phyloP scores from a whole-genome alignment of 2,888 invertebrate genomes.

The Pristionchus arcanus region DNA sequence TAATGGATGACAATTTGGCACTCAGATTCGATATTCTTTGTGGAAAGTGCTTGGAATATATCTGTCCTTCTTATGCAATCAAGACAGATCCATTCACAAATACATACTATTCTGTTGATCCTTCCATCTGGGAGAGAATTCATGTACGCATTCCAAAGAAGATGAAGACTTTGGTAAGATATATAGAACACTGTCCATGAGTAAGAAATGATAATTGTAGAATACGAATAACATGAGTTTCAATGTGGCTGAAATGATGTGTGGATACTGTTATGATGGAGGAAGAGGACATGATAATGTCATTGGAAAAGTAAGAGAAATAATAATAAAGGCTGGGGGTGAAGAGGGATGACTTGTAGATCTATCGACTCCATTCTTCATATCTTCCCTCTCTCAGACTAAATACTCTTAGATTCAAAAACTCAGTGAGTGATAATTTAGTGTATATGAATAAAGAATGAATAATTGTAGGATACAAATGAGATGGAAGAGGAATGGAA shows the following conservation, averaged over 20 bases:
- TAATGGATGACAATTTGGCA: background rate
- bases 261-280: background rate
- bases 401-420: background rate
- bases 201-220: background rate
- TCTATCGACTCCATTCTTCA: background rate
- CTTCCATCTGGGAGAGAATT: background rate
- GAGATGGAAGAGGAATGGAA: conserved; percentile 18
- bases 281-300: background rate
- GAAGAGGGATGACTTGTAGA: background rate
- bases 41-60: background rate
- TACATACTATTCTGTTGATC: background rate
- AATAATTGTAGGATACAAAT: background rate
- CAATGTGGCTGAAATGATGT: background rate
- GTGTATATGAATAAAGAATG: background rate
- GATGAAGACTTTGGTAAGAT: background rate
- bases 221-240: background rate
- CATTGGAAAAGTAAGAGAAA: background rate
- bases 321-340: background rate
- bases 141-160: background rate
- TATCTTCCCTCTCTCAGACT: conserved; percentile 41
- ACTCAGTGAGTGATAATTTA: background rate
- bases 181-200: too few species aligned
- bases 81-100: background rate
- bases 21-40: conserved; percentile 7
- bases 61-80: conserved; percentile 24